phyloP scores from a whole-genome alignment of 2,113 vertebrate species.

The Prochilodus magdalenae region DNA sequence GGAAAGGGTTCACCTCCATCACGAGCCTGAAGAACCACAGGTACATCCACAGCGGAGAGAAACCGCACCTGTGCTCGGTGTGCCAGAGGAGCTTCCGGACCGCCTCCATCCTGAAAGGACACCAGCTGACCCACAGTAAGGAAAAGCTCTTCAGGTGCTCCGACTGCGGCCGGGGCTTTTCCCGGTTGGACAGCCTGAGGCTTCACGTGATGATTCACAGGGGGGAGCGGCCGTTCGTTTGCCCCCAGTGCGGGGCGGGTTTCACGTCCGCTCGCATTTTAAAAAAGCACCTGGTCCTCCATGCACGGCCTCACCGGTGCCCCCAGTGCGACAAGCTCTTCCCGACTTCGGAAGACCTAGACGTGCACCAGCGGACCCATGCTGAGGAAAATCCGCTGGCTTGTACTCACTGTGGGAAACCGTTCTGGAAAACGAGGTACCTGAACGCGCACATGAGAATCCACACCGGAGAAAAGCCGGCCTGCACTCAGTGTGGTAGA shows the following conservation, averaged over 20 bases:
- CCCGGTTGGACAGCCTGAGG: neutral
- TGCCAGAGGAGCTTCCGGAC: neutral
- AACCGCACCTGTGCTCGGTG: neutral
- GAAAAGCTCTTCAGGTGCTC: neutral
- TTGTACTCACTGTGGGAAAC: neutral
- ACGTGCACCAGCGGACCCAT: neutral
- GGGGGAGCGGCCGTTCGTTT: neutral
- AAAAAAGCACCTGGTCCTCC: neutral
- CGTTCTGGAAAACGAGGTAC: neutral
- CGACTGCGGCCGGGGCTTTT: conserved; percentile 12
- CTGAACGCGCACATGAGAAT: neutral
- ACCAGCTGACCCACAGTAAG: neutral
- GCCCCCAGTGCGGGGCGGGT: neutral
- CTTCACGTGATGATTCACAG: neutral
- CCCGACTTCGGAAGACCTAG: neutral
- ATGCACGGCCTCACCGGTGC: neutral
- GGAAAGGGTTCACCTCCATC: neutral
- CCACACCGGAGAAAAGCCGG: conserved; percentile 7
- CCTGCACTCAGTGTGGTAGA: neutral
- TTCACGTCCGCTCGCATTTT: neutral
- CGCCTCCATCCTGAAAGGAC: neutral
- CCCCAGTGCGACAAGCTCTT: conserved; percentile 1
- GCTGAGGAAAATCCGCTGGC: neutral
- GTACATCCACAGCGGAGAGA: neutral
- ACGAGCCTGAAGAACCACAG: neutral